These are phyloP conservation scores for Pyrochroa serraticornis DNA, from an alignment of 2,888 invertebrate genomes.

Conservation along the genomic window DNA sequence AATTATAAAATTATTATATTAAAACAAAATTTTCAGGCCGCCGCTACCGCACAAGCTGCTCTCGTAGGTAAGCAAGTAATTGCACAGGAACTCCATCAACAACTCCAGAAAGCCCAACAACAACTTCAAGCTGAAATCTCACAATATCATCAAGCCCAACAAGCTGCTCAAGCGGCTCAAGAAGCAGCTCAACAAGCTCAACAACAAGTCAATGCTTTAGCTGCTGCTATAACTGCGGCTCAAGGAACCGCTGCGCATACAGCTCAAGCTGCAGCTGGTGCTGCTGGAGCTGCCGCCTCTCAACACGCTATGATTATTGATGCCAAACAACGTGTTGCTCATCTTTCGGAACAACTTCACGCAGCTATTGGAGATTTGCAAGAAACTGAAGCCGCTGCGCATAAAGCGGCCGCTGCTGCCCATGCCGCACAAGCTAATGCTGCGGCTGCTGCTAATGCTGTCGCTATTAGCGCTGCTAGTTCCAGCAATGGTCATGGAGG, in stretches of 20 bases:
- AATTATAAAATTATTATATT: too few species aligned
- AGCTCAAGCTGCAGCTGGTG: conserved; percentile 70
- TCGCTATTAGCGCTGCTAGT: conserved; percentile 23
- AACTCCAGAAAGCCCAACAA: conserved; percentile 70
- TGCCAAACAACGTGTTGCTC: conserved; percentile 68
- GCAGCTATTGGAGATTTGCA: conserved; percentile 72
- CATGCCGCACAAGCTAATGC: conserved; percentile 75
- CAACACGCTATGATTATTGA: conserved; percentile 76
- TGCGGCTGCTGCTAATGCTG: conserved; percentile 66
- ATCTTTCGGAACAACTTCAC: conserved; percentile 68
- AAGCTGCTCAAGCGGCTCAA: conserved; percentile 70
- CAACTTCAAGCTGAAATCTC: conserved; percentile 69
- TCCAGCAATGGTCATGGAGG: conserved; percentile 1
- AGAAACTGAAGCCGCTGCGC: conserved; percentile 70
- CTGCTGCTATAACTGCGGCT: conserved; percentile 66
- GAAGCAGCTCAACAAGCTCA: conserved; percentile 73
- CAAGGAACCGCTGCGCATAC: conserved; percentile 70
- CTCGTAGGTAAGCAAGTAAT: conserved; percentile 65
- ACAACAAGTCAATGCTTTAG: conserved; percentile 68
- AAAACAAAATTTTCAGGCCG: conserved; percentile 13
- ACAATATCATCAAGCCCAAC: conserved; percentile 74
- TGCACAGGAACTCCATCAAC: conserved; percentile 65
- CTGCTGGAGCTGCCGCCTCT: conserved; percentile 72
- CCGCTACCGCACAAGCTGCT: conserved; percentile 63
- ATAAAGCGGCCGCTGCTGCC: conserved; percentile 68